Evolutionary conservation across 2,888 invertebrate genomes (phyloP).

Genomic region (Sipha maydis): DNA sequence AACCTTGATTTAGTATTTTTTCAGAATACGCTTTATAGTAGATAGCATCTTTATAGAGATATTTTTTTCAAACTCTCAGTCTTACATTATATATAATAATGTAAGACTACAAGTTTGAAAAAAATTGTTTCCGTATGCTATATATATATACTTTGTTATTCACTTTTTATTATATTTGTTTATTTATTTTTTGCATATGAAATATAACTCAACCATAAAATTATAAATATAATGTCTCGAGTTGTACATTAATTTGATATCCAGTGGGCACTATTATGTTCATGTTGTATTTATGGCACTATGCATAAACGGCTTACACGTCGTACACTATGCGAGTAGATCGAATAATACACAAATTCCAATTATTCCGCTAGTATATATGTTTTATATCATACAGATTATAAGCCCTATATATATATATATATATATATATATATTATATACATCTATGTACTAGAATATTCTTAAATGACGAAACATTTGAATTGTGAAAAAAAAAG

Average conservation of each 20-base stretch:
- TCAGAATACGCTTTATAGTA: neutral
- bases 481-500: constrained; percentile 3
- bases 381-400: too few species aligned
- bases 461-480: neutral
- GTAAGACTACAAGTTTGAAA: neutral
- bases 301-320: neutral
- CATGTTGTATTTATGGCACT: neutral
- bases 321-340: too few species aligned
- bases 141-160: neutral
- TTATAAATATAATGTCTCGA: neutral
- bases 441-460: neutral
- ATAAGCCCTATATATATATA: neutral
- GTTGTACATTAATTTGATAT: too few species aligned
- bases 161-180: neutral
- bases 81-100: too few species aligned
- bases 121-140: constrained; percentile 12
- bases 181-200: neutral
- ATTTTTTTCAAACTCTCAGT: too few species aligned
- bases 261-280: neutral
- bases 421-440: neutral
- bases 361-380: too few species aligned
- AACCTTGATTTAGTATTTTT: constrained; percentile 23
- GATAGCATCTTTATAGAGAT: constrained; percentile 14
- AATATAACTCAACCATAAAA: neutral
- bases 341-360: too few species aligned